Evolutionary conservation across 2,888 invertebrate genomes (phyloP).

Genomic region (Hypselothyrea guttata): DNA sequence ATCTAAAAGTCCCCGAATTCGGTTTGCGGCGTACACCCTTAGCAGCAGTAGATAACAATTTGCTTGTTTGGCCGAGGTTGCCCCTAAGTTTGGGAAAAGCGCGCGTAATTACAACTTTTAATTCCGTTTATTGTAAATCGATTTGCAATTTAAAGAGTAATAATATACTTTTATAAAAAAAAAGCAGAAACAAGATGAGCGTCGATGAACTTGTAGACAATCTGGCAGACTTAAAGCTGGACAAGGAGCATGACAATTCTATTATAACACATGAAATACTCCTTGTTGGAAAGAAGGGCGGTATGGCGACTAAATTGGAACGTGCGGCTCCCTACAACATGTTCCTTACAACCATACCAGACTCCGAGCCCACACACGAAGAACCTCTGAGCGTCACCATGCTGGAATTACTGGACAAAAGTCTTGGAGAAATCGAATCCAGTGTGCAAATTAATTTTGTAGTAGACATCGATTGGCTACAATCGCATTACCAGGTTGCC

Average conservation of each 20-base stretch:
- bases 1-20: too few species aligned
- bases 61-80: too few species aligned
- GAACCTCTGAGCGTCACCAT: conserved; percentile 70
- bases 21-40: too few species aligned
- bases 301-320: conserved; percentile 16
- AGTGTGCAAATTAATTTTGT: conserved; percentile 83
- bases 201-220: neutral
- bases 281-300: conserved; percentile 3
- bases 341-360: conserved; percentile 6
- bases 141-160: too few species aligned
- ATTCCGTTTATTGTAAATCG: too few species aligned
- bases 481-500: conserved; percentile 7
- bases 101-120: too few species aligned
- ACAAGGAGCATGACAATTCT: too few species aligned
- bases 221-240: neutral
- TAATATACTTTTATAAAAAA: too few species aligned
- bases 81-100: too few species aligned
- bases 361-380: conserved; percentile 5
- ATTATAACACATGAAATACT: too few species aligned
- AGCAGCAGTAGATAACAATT: too few species aligned
- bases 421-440: conserved; percentile 88
- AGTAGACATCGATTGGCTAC: conserved; percentile 7
- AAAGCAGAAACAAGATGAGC: conserved; percentile 6
- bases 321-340: conserved; percentile 18
- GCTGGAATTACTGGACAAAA: conserved; percentile 89